Evolutionary conservation across 2,888 invertebrate genomes (phyloP), one percentile per base, ranked within the genome.

Genomic region (Lypha dubia): DNA sequence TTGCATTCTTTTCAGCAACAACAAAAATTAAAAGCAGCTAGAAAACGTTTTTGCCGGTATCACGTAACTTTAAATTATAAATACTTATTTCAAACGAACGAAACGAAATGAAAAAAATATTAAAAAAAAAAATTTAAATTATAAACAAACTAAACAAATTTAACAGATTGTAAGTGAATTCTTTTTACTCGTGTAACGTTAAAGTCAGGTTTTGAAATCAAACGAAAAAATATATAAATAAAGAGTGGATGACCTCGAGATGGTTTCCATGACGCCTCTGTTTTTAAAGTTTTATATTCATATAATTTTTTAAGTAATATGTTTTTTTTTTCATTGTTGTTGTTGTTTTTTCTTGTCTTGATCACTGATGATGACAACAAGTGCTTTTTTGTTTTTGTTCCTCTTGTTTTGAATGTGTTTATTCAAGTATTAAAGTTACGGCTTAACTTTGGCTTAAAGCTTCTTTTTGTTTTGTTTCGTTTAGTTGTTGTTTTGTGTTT

Each of bases 191-290:
- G 56, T 46, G 49, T 58, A 58, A 58, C 22, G 58, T 53, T 41
- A 28, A 58, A 79, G 38, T 51, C 60, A 53, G 38, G 46, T 79
- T 79, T 79, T 73, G 65, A 35, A 79, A 56, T 46, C 11, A 56
- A 58, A 46, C 3, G 11, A 15, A 73, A 35, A 20, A 22, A 15
- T 56, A 44, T 46, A 63, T 79, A 86, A 35, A 2, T 24, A 67
- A 58, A 81, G 63, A 87, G 87, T 86, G 77, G 87, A 85, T 86
- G 87, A 87, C 87, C 87, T 87, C 87, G 87, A 87, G 87, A 86
- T 87, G 86, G 85, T 87, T 86, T 87, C 83, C 86, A 85, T 85
- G 73, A 84, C 84, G 86, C 86, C 84, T 85, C 85, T 79, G 81
- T 81, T 81, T n/a, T 81, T 77, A 58, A 73, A 73, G 58, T 81